A percentile compares a stretch with the other conserved stretches of the same genome.
phyloP scores from a whole-genome alignment of 2,888 invertebrate species.

The Lasioglossum villosulum region DNA sequence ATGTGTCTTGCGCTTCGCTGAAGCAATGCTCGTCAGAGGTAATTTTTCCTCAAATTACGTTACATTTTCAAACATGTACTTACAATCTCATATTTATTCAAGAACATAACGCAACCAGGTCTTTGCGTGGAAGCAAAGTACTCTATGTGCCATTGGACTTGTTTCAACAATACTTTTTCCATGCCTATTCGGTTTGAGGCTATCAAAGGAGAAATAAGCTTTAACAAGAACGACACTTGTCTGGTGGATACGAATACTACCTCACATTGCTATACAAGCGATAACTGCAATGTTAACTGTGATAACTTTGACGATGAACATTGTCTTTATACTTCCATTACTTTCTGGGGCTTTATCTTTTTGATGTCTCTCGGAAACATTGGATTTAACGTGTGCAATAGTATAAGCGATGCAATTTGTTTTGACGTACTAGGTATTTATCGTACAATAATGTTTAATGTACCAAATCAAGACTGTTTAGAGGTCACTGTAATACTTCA shows the following conservation, averaged over 20 bases:
- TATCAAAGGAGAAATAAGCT: slow-evolving; percentile 41
- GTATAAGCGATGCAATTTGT: slow-evolving; percentile 95
- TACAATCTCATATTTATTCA: slow-evolving; percentile 16
- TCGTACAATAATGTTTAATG: not conserved
- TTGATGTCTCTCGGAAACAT: slow-evolving; percentile 91
- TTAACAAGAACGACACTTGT: slow-evolving; percentile 66
- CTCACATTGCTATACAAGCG: slow-evolving; percentile 47
- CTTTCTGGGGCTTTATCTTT: slow-evolving; percentile 91
- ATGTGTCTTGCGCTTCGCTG: slow-evolving; percentile 64
- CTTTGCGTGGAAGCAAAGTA: slow-evolving; percentile 49
- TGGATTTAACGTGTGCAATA: slow-evolving; percentile 93
- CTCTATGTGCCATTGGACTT: slow-evolving; percentile 72
- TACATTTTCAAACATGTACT: slow-evolving; percentile 7
- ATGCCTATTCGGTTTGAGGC: slow-evolving; percentile 60
- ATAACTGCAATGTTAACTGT: slow-evolving; percentile 72
- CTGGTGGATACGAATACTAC: slow-evolving; percentile 52
- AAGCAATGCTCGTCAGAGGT: slow-evolving; percentile 50
- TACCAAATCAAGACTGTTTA: not conserved
- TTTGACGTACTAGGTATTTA: slow-evolving; percentile 92
- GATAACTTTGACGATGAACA: slow-evolving; percentile 65
- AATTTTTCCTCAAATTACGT: slow-evolving; percentile 21
- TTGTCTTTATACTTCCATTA: slow-evolving; percentile 86
- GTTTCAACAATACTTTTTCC: slow-evolving; percentile 66
- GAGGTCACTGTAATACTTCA: not conserved
- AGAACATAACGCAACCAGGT: slow-evolving; percentile 37